Evolutionary conservation across 2,888 invertebrate genomes (phyloP), one percentile per base, ranked within the genome.

Genomic region (Eurytoma adleriae): DNA sequence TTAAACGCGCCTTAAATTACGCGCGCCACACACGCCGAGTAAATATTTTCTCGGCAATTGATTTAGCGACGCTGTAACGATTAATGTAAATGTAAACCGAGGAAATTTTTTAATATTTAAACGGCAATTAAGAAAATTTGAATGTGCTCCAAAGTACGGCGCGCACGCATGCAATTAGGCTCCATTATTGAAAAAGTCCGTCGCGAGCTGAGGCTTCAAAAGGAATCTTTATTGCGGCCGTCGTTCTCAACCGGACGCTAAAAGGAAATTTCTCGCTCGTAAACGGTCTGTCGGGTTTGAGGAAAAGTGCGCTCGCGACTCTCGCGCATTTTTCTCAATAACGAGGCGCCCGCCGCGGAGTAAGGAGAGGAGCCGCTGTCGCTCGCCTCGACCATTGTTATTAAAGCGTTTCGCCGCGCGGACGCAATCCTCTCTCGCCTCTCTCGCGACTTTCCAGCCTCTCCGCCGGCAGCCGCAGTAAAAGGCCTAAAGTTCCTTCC

Each of bases 401-500:
- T 82, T 79, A 74, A 72, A 66, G 66, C 73, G 48, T 70, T 79
- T 79, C 70, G 73, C 79, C 69, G 64, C 77, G 69, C 77, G 69
- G 73, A 82, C 69, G 69, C 73, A 82, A 82, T 71, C 79, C 73
- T 24, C 54, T 56, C 66, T 79, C 75, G 81, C 79, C 16, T 52
- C 52, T 48, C 62, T 79, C 68, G 64, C 79, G 74, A 27, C 61
- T 72, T 66, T 69, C 61, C 74, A 24, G 61, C 54, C 61, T 75
- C 20, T 54, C 54, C 56, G 10, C 61, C 64, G 50, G 20, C 68
- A 62, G 73, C 67, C 64, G 64, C 88, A 88, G 89, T 90, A 88
- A 90, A 90, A 89, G 88, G 86, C 86, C 87, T 86, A 87, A 88
- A 88, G 87, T 89, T 40, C 40, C 40, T 40, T 40, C 40, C 40